phyloP scores from a whole-genome alignment of 2,888 invertebrate species.

The Masnerella sp. region DNA sequence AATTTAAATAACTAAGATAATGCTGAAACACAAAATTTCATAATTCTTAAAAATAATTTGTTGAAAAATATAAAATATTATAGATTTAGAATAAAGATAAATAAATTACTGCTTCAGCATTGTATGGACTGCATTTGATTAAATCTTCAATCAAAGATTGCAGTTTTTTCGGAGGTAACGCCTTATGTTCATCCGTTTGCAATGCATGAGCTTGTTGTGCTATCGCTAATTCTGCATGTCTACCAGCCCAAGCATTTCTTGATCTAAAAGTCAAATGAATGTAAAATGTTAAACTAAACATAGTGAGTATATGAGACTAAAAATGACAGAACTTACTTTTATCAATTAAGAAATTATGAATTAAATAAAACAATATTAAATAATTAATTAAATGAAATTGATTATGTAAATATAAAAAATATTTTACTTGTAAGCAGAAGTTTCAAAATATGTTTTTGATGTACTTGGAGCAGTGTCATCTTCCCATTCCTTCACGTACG shows the following conservation, averaged over 20 bases:
- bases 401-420: too few species aligned
- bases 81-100: too few species aligned
- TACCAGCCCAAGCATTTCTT: conserved; percentile 86
- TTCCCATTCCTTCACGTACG: conserved; percentile 45
- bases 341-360: too few species aligned
- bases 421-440: conserved; percentile 34
- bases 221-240: conserved; percentile 93
- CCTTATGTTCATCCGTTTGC: conserved; percentile 89
- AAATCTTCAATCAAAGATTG: conserved; percentile 87
- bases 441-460: conserved; percentile 30
- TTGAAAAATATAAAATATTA: too few species aligned
- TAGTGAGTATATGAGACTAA: too few species aligned
- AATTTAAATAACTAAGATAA: conserved; percentile 94
- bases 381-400: too few species aligned
- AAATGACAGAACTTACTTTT: too few species aligned
- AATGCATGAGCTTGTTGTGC: conserved; percentile 91
- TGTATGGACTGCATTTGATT: conserved; percentile 86
- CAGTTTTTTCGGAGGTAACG: conserved; percentile 86
- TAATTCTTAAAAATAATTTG: conserved; percentile 6
- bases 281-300: background rate
- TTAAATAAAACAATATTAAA: too few species aligned
- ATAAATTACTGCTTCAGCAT: conserved; percentile 87
- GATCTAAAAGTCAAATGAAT: conserved; percentile 39
- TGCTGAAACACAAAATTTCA: conserved; percentile 80
- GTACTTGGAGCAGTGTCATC: conserved; percentile 6